Base-by-base conservation (phyloP, 2,113 vertebrate genomes). In the Fulica atra region DNA sequence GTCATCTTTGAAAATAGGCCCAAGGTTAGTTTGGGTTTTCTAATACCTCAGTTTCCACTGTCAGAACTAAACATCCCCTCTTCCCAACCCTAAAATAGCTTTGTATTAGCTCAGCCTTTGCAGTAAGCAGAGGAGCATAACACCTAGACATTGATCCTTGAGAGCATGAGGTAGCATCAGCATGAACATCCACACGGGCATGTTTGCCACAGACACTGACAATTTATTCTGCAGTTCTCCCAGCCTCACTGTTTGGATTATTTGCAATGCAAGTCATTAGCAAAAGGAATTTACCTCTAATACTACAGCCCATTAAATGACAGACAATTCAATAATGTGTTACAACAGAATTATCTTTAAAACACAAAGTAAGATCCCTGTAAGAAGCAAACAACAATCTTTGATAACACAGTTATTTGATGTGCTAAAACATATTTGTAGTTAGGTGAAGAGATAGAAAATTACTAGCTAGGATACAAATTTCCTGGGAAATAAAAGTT, bases 261-360 rank as follows among this genome's bases (percentile, higher is more conserved):
- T 77, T 83, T 65, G 63, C 63, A 36, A 7, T 19, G 21, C 29
- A 76, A 89, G 50, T 31, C 35, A 89, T 72, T 64, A 91, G 63
- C 16, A 69, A 76, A 85, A 85, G 40, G 82, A 91, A 65, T 72
- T 76, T 51, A n/a, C 20, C 36, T 65, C 74, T 82, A 92, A 54
- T 76, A 44, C 36, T 19, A 64, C 24, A 82, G 71, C 68, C 74
- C 54, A 74, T 65, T 77, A 90, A 95, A 29, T 31, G 71, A 31
- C 56, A 82, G 24, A 33, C 40, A 82, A 93, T 69, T 85, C 63
- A 56, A 9, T 65, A 93, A 85, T 5, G 8, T 53, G 44, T 93
- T 94, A 88, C 79, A 82, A 93, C 50, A 94, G 74, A 91, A 85
- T 77, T 90, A 56, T 65, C 88, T 87, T 90, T 93, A 93, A 94